Percentiles rank a stretch among this genome's conserved stretches.
These are phyloP conservation scores for Calephelis virginiensis DNA, from an alignment of 1,140 invertebrate genomes.

Conservation along the genomic window DNA sequence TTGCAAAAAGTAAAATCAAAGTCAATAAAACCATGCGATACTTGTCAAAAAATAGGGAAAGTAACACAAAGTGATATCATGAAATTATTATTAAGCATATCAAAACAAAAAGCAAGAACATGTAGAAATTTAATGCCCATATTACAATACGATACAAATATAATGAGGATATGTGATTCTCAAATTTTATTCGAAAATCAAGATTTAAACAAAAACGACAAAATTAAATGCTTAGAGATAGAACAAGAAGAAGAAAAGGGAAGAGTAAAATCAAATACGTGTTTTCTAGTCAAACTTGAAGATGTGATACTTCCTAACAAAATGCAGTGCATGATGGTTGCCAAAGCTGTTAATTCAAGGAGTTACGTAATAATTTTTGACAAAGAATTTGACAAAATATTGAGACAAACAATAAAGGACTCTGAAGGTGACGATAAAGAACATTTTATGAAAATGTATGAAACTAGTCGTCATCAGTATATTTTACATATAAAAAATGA, in stretches of 20 bases:
- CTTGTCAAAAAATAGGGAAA: background rate
- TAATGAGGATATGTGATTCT: no score
- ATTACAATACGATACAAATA: no score
- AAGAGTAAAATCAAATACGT: background rate
- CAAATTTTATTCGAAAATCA: no score
- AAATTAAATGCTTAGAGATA: background rate
- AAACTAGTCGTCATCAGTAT: conserved; percentile 35
- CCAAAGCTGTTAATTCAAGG: conserved; percentile 39
- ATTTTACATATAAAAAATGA: conserved; percentile 37
- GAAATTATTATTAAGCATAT: no score
- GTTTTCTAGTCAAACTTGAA: conserved; percentile 20
- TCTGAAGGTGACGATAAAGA: conserved; percentile 32
- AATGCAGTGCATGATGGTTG: conserved; percentile 17
- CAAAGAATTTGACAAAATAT: conserved; percentile 55
- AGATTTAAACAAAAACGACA: conserved; percentile 6
- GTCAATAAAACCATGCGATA: background rate
- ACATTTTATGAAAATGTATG: conserved; percentile 35
- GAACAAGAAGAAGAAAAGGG: conserved; percentile 1
- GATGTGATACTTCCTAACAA: background rate
- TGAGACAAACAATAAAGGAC: conserved; percentile 37
- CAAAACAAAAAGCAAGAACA: no score
- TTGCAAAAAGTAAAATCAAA: background rate
- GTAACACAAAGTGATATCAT: background rate
- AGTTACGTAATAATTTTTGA: conserved; percentile 52
- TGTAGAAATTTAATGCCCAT: no score